Percentiles rank a stretch among this genome's conserved stretches.
Conservation (phyloP, 1,140 invertebrate genomes). For the Papilio glaucus region DNA sequence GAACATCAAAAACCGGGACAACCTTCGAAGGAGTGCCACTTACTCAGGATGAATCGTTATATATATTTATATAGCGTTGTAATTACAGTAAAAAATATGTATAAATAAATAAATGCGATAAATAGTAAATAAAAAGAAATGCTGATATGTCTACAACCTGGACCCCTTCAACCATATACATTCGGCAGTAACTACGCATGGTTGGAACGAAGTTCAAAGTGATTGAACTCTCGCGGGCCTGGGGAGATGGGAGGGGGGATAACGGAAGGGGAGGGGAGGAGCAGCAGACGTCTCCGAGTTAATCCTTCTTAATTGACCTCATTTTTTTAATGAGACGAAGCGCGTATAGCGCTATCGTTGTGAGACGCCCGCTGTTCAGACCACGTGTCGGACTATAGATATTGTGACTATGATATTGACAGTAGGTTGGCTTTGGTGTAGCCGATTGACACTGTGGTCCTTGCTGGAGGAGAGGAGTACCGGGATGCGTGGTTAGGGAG, state of each 20-base stretch:
- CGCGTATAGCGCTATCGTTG: slow-evolving; percentile 46
- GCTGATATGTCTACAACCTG: slow-evolving; percentile 79
- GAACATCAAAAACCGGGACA: slow-evolving; percentile 84
- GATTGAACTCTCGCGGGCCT: slow-evolving; percentile 67
- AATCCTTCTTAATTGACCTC: slow-evolving; percentile 79
- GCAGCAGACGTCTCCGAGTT: slow-evolving; percentile 69
- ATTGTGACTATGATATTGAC: slow-evolving; percentile 49
- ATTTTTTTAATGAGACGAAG: slow-evolving; percentile 68
- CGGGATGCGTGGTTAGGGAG: slow-evolving; percentile 44
- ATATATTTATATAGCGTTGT: slow-evolving; percentile 64
- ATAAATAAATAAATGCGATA: slow-evolving; percentile 82
- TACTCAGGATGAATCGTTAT: slow-evolving; percentile 60
- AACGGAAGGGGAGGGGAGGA: slow-evolving; percentile 41
- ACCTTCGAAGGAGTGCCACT: slow-evolving; percentile 83
- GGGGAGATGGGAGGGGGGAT: slow-evolving; percentile 43
- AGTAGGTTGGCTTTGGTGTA: neutral
- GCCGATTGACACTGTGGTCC: slow-evolving; percentile 18
- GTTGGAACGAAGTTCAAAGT: slow-evolving; percentile 71
- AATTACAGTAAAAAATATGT: slow-evolving; percentile 55
- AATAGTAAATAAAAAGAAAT: slow-evolving; percentile 79
- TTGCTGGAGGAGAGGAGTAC: slow-evolving; percentile 31
- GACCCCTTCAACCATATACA: slow-evolving; percentile 80
- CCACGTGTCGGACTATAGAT: slow-evolving; percentile 45
- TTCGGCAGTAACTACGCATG: slow-evolving; percentile 73
- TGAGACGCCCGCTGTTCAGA: slow-evolving; percentile 62